A percentile compares a stretch with the other conserved stretches of the same genome.
Evolutionary conservation across 2,888 invertebrate genomes (phyloP).

Genomic region (Caenorhabditis sp.): DNA sequence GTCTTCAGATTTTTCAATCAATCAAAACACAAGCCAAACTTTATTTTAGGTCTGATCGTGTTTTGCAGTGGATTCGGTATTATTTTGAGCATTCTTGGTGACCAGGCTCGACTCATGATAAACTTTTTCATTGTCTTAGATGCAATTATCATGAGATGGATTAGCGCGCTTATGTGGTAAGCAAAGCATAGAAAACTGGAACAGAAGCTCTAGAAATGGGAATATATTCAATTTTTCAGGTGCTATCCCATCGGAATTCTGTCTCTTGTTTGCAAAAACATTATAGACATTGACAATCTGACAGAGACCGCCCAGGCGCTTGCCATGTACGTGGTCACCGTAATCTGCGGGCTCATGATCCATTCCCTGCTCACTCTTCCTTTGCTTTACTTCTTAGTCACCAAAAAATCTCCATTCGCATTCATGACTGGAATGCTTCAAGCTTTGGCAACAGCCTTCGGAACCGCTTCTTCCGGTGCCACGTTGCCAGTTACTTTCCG

Average conservation of each 20-base stretch:
- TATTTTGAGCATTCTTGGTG: slow-evolving; percentile 88
- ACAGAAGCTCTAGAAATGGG: too few relatives aligned
- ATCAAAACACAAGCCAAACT: neutral
- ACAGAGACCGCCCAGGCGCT: slow-evolving; percentile 85
- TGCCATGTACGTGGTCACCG: slow-evolving; percentile 94
- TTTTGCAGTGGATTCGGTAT: slow-evolving; percentile 93
- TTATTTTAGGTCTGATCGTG: slow-evolving; percentile 86
- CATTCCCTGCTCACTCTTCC: slow-evolving; percentile 94
- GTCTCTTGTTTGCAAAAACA: slow-evolving; percentile 84
- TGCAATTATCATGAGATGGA: slow-evolving; percentile 92
- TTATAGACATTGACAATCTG: slow-evolving; percentile 83
- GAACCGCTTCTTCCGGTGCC: slow-evolving; percentile 89
- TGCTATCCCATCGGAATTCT: slow-evolving; percentile 85
- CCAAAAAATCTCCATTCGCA: slow-evolving; percentile 80
- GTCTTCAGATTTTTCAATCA: slow-evolving; percentile 71
- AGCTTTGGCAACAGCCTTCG: slow-evolving; percentile 94
- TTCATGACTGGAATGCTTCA: slow-evolving; percentile 84
- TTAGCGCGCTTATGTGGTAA: slow-evolving; percentile 90
- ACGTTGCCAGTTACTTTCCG: slow-evolving; percentile 95
- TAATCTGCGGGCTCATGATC: slow-evolving; percentile 89
- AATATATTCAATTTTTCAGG: too few relatives aligned
- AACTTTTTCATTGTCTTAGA: slow-evolving; percentile 92
- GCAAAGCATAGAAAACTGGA: slow-evolving; percentile 10
- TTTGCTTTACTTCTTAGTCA: slow-evolving; percentile 88
- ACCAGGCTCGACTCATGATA: slow-evolving; percentile 86